phyloP scores from a whole-genome alignment of 2,113 vertebrate species.

The Ceyx margarethae region DNA sequence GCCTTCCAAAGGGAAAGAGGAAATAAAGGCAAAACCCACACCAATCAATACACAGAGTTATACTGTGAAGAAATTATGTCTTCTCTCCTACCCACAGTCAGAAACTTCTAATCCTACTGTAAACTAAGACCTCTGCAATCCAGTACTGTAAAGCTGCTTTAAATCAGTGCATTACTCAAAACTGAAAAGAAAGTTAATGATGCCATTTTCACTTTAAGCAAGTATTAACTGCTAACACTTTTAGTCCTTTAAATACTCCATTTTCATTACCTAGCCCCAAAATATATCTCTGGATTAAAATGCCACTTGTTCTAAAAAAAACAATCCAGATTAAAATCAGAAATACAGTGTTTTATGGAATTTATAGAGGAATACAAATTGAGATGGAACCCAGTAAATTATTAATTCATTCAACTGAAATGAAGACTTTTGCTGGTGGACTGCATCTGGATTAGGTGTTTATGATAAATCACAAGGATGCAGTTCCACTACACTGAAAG shows the following conservation, averaged over 20 bases:
- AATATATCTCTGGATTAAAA: neutral
- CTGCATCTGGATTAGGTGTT: neutral
- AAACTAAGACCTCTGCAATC: neutral
- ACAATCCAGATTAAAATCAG: neutral
- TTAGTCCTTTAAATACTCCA: neutral
- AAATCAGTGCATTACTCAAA: neutral
- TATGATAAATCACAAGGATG: neutral
- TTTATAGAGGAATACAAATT: neutral
- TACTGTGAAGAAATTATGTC: neutral
- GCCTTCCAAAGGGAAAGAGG: conserved; percentile 75
- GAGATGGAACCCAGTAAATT: neutral
- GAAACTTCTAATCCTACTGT: neutral
- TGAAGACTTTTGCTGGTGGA: neutral
- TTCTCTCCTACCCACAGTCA: neutral
- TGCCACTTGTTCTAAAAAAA: neutral
- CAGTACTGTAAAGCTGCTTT: neutral
- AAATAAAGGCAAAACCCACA: neutral
- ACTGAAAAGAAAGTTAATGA: neutral
- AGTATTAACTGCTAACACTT: neutral
- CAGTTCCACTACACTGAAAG: neutral
- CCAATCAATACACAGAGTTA: neutral
- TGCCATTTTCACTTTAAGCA: neutral
- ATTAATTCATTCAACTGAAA: neutral
- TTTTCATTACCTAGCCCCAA: neutral
- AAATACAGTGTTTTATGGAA: neutral